Evolutionary conservation across 1,140 invertebrate genomes (phyloP), one percentile per base, ranked within the genome.

Genomic region (Euwallacea similis): DNA sequence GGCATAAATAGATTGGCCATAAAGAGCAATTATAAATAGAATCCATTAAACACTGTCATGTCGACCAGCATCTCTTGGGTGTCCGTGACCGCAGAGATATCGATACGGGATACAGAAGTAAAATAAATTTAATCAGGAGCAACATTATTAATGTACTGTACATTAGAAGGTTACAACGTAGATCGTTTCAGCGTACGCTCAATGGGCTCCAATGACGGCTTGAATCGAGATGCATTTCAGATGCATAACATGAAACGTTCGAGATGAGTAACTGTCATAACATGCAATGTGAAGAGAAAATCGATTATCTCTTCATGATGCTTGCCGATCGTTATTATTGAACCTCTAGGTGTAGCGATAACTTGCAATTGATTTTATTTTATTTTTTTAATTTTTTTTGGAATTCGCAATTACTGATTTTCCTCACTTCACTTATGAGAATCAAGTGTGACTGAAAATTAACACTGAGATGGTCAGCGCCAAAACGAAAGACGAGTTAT

Each of bases 11-110:
- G 66, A 67, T 44, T 67, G 11, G 66, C 56, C 66, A 67, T 67
- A 59, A 58, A 59, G 54, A 47, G 54, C 66, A 67, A 67, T 67
- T 67, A 67, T 67, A 67, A 67, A 67, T 67, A 67, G 66, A 67
- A 44, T 44, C 56, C 66, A 67, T 67, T 67, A 59, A 67, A 46
- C 66, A 67, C 66, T 67, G 66, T 67, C 66, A 67, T 67, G 66
- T 54, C 43, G 61, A 21, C 61, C 53, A 66, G 21, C 63, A 21
- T 41, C 63, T 66, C 63, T 66, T 66, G 63, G 63, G 63, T 66
- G 63, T 67, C 16, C 66, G 43, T 59, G 66, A 67, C 55, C 42
- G 54, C 42, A 60, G 47, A 59, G 55, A 44, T 46, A 67, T 46
- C 46, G 54, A 46, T 58, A 67, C 55, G n/a, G 41, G 59, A 61